Conservation (phyloP, 2,888 invertebrate species). For the Cryptocephalus moraei region DNA sequence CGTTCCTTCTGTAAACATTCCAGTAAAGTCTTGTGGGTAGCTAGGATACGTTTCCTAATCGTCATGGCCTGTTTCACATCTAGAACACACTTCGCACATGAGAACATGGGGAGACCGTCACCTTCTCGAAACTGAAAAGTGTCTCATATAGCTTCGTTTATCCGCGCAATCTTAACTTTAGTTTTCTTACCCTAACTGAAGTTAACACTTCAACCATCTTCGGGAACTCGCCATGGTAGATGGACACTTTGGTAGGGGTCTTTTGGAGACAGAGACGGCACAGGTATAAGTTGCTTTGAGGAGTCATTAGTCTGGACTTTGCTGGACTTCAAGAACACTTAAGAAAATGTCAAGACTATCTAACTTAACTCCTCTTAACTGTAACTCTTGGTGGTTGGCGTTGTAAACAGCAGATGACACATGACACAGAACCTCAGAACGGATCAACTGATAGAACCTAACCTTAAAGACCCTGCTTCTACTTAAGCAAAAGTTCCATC, state of each 20-base stretch:
- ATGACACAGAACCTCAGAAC: too few relatives aligned
- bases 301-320: background rate
- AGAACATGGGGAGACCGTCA: slow-evolving; percentile 23
- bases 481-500: too few relatives aligned
- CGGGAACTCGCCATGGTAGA: slow-evolving; percentile 23
- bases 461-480: too few relatives aligned
- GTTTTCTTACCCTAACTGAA: slow-evolving; percentile 23
- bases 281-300: slow-evolving; percentile 11
- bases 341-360: too few relatives aligned
- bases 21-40: slow-evolving; percentile 20
- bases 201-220: slow-evolving; percentile 27
- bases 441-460: too few relatives aligned
- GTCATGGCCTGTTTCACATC: slow-evolving; percentile 24
- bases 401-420: too few relatives aligned
- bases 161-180: background rate
- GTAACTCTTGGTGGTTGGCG: too few relatives aligned
- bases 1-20: slow-evolving; percentile 6
- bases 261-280: slow-evolving; percentile 26
- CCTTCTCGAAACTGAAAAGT: slow-evolving; percentile 22
- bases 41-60: slow-evolving; percentile 23
- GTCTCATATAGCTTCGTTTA: background rate
- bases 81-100: slow-evolving; percentile 24
- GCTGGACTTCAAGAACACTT: too few relatives aligned
- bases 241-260: slow-evolving; percentile 18
- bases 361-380: too few relatives aligned